Conservation (phyloP, 2,888 invertebrate genomes). For the Diogma glabrata region DNA sequence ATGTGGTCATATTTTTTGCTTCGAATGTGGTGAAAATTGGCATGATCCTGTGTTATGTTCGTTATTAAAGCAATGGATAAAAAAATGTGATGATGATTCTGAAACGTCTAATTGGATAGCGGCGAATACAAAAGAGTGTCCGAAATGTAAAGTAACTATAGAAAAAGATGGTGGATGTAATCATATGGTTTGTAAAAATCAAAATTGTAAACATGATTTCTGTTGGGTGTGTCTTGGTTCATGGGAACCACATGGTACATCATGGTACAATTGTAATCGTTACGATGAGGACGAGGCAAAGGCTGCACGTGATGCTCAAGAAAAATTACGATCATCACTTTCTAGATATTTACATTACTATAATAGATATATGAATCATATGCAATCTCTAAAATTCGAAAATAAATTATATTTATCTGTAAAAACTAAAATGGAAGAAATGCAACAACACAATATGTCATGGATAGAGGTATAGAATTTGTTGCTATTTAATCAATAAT, state of each 20-base stretch:
- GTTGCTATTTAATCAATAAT: too few species aligned
- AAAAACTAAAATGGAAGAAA: constrained; percentile 98
- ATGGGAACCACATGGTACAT: constrained; percentile 97
- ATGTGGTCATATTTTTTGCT: constrained; percentile 90
- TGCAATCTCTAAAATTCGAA: constrained; percentile 97
- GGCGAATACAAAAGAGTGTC: constrained; percentile 98
- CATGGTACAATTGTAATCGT: constrained; percentile 97
- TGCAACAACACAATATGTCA: constrained; percentile 99
- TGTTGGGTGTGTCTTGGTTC: constrained; percentile 99
- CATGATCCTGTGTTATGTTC: constrained; percentile 96
- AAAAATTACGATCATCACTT: constrained; percentile 82
- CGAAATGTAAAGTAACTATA: constrained; percentile 94
- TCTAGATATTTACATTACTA: constrained; percentile 97
- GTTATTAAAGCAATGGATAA: constrained; percentile 89
- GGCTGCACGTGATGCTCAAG: constrained; percentile 92
- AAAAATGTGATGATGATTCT: constrained; percentile 98
- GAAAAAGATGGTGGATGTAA: constrained; percentile 98
- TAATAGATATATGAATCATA: constrained; percentile 98
- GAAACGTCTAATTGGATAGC: constrained; percentile 99
- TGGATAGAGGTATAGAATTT: constrained; percentile 98
- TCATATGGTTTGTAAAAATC: constrained; percentile 99
- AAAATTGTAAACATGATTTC: constrained; percentile 94
- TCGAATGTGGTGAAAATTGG: constrained; percentile 93
- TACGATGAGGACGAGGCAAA: constrained; percentile 96
- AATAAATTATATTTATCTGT: constrained; percentile 91